Conservation (phyloP, 2,113 vertebrate species). For the Bubo bubo region DNA sequence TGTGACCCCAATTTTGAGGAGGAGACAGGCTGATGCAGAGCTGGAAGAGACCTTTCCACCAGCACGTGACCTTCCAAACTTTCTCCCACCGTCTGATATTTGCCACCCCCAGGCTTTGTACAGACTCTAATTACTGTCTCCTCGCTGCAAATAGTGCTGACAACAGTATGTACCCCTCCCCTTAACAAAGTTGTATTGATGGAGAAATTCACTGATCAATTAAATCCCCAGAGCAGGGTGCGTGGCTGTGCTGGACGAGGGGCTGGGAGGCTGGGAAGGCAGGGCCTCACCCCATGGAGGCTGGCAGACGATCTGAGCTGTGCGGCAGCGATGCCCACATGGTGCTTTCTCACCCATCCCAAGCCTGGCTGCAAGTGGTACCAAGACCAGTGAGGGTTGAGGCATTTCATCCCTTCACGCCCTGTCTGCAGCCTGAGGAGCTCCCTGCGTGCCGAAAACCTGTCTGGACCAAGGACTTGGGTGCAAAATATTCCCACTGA, state of each 20-base stretch:
- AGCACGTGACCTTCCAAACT: neutral
- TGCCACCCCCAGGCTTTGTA: neutral
- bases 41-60: neutral
- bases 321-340: fast-evolving
- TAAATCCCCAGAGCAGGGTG: neutral
- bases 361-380: neutral
- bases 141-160: neutral
- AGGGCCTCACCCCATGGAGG: neutral
- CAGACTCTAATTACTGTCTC: neutral
- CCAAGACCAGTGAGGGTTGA: neutral
- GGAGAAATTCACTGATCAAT: neutral
- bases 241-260: neutral
- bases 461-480: fast-evolving
- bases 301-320: fast-evolving
- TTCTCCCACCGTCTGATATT: neutral
- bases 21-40: neutral
- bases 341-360: neutral
- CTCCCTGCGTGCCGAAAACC: neutral
- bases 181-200: neutral
- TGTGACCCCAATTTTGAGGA: fast-evolving
- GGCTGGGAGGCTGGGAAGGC: neutral
- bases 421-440: neutral
- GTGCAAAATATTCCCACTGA: neutral
- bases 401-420: neutral
- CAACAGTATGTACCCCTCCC: neutral